These are phyloP conservation scores for Pseudolaguvia tuberculata DNA, from an alignment of 2,113 vertebrate genomes.

Conservation along the genomic window DNA sequence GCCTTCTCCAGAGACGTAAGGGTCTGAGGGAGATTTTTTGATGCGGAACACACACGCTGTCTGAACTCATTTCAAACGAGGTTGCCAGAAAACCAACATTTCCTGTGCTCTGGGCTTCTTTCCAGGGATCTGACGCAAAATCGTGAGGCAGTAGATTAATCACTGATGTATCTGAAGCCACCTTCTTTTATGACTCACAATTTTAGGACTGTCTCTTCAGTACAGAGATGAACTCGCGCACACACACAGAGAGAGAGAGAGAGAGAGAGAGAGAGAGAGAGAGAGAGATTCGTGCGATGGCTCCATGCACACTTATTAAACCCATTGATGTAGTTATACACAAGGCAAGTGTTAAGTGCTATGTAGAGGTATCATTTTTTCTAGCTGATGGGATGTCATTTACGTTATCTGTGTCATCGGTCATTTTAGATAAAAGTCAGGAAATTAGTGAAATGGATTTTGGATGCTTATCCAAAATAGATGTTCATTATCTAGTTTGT, in stretches of 20 bases:
- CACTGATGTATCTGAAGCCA: slow-evolving; percentile 52
- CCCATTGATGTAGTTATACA: slow-evolving; percentile 41
- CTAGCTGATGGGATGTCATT: slow-evolving; percentile 26
- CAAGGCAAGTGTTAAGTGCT: slow-evolving; percentile 46
- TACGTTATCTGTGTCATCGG: slow-evolving; percentile 12
- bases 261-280: slow-evolving; percentile 17
- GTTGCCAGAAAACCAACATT: slow-evolving; percentile 52
- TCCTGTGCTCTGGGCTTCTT: slow-evolving; percentile 53
- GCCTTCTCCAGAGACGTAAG: slow-evolving; percentile 56
- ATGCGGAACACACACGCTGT: slow-evolving; percentile 54
- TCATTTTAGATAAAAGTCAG: slow-evolving; percentile 20
- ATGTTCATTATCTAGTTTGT: slow-evolving; percentile 7
- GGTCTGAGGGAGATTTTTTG: slow-evolving; percentile 55
- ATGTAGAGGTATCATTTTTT: slow-evolving; percentile 29
- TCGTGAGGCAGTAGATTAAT: slow-evolving; percentile 56
- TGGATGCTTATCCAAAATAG: background rate
- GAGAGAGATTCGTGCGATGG: slow-evolving; percentile 37
- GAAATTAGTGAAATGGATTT: slow-evolving; percentile 12
- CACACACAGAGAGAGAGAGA: slow-evolving; percentile 13
- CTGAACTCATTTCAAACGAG: slow-evolving; percentile 55
- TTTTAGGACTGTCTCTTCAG: slow-evolving; percentile 45
- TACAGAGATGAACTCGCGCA: slow-evolving; percentile 39
- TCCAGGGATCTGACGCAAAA: slow-evolving; percentile 52
- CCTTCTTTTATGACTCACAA: slow-evolving; percentile 48
- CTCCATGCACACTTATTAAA: slow-evolving; percentile 41